These are phyloP conservation scores for Phthorimaea operculella DNA, from an alignment of 1,140 invertebrate genomes.

Conservation along the genomic window DNA sequence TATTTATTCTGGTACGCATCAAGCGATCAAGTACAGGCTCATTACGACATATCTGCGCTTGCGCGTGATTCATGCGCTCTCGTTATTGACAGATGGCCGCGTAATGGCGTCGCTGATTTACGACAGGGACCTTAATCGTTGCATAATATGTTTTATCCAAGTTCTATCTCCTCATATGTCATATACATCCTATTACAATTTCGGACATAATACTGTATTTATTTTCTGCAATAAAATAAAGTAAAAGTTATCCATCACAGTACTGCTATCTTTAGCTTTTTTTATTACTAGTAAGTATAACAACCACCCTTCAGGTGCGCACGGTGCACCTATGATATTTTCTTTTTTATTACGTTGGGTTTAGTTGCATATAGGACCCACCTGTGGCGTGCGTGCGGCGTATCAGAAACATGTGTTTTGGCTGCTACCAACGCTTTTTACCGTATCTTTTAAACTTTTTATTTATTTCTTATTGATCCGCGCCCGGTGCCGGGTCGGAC, in stretches of 20 bases:
- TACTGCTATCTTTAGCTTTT: no score
- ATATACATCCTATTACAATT: conserved; percentile 6
- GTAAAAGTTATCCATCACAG: no score
- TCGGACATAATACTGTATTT: no score
- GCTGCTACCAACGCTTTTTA: conserved; percentile 37
- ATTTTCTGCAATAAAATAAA: no score
- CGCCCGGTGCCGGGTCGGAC: not conserved
- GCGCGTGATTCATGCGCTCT: conserved; percentile 44
- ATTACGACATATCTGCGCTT: not conserved
- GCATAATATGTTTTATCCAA: conserved; percentile 25
- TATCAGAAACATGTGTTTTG: conserved; percentile 28
- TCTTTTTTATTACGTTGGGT: no score
- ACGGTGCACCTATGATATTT: no score
- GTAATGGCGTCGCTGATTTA: conserved; percentile 49
- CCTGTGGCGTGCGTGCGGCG: conserved; percentile 11
- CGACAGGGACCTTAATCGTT: conserved; percentile 39
- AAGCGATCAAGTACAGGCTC: not conserved
- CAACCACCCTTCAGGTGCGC: no score
- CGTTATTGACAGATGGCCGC: conserved; percentile 47
- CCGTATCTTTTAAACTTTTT: conserved; percentile 28
- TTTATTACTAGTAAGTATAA: no score
- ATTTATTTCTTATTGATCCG: conserved; percentile 35
- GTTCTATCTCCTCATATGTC: conserved; percentile 2
- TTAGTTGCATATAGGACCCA: conserved; percentile 9
- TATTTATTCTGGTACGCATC: no score